Evolutionary conservation across 2,113 vertebrate genomes (phyloP).

Genomic region (Emydocephalus ijimae): DNA sequence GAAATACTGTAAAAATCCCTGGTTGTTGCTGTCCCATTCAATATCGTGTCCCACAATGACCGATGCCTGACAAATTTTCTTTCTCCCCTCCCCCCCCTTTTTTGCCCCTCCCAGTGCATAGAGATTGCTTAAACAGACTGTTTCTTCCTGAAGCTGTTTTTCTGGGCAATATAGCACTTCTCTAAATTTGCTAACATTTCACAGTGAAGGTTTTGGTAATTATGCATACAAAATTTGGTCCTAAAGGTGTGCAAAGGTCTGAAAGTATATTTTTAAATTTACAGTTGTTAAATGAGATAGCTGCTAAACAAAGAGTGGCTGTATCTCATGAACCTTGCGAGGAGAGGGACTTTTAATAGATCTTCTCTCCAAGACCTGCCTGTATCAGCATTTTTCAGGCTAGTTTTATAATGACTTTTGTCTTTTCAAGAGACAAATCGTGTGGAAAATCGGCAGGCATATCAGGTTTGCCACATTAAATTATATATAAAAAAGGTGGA

Average conservation of each 20-base stretch:
- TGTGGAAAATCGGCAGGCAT: not conserved
- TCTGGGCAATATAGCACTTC: not conserved
- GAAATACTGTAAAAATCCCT: not conserved
- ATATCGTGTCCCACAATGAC: not conserved
- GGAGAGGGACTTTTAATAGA: not conserved
- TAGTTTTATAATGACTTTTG: not conserved
- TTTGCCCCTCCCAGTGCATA: not conserved
- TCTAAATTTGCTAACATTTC: not conserved
- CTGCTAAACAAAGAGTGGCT: not conserved
- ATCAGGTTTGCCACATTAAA: not conserved
- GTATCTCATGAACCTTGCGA: not conserved
- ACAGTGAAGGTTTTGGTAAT: not conserved
- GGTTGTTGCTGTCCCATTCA: not conserved
- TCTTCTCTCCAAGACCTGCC: not conserved
- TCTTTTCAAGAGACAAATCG: not conserved
- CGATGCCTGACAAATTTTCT: not conserved
- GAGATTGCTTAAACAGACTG: not conserved
- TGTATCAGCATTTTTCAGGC: not conserved
- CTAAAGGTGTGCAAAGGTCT: not conserved
- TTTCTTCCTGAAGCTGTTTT: not conserved
- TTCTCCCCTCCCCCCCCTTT: fast-evolving
- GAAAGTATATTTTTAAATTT: not conserved
- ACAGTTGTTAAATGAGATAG: not conserved
- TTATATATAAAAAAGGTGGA: not conserved
- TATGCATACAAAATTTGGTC: not conserved